Evolutionary conservation across 92 coral and sea anemone genomes (phyloP).

Genomic region (Heliopora coerulea): DNA sequence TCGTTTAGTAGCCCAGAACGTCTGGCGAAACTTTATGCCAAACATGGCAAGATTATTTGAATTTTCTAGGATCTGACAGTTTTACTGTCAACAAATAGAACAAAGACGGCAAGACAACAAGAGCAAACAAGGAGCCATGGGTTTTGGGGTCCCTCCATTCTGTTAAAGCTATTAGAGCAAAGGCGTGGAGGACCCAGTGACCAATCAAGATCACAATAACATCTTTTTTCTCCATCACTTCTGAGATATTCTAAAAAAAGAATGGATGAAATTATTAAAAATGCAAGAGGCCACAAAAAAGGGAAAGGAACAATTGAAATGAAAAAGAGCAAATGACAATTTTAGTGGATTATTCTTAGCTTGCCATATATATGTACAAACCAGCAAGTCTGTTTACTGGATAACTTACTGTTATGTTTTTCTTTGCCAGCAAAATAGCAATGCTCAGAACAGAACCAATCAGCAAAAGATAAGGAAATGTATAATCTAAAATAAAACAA

Average conservation of each 20-base stretch:
- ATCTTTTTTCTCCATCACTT: slow-evolving; percentile 71
- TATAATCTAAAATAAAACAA: slow-evolving; percentile 61
- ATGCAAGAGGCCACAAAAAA: too few relatives aligned
- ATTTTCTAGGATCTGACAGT: slow-evolving; percentile 83
- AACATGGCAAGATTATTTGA: slow-evolving; percentile 46
- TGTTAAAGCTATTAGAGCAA: slow-evolving; percentile 88
- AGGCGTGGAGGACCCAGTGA: slow-evolving; percentile 86
- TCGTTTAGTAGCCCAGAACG: too few relatives aligned
- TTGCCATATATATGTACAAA: too few relatives aligned
- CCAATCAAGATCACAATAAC: slow-evolving; percentile 71
- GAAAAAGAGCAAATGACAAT: too few relatives aligned
- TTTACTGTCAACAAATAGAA: slow-evolving; percentile 79
- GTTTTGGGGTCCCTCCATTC: slow-evolving; percentile 64
- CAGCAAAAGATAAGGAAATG: slow-evolving; percentile 82
- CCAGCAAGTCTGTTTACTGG: too few relatives aligned
- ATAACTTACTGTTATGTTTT: slow-evolving; percentile 76
- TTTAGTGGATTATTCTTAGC: too few relatives aligned
- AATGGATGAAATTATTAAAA: not conserved
- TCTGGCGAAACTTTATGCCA: too few relatives aligned
- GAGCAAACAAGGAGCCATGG: slow-evolving; percentile 81
- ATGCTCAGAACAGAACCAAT: slow-evolving; percentile 79
- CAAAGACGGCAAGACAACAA: slow-evolving; percentile 73
- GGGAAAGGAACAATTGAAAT: not conserved
- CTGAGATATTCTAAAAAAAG: slow-evolving; percentile 60
- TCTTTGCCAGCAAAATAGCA: slow-evolving; percentile 84